Evolutionary conservation across 2,113 vertebrate species (phyloP).

Genomic region (Apteryx owenii): DNA sequence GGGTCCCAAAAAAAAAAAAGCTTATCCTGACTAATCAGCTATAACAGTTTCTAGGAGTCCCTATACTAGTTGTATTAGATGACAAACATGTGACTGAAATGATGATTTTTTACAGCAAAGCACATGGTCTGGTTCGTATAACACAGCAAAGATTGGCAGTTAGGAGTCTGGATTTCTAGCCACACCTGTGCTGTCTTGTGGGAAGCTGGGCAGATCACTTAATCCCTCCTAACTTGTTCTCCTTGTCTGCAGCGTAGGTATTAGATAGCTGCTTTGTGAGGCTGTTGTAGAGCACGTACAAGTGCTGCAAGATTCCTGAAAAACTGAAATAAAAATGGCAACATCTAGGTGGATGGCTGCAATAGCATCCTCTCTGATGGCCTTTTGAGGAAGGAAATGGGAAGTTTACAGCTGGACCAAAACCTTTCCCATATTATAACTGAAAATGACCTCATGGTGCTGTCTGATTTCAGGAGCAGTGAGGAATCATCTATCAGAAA

Average conservation of each 20-base stretch:
- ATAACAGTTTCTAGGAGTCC: not conserved
- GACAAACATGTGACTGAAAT: not conserved
- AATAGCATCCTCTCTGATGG: not conserved
- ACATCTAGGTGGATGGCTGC: slow-evolving; percentile 17
- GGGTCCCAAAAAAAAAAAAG: not conserved
- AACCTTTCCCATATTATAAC: not conserved
- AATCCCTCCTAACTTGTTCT: slow-evolving; percentile 47
- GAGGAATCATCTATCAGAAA: not conserved
- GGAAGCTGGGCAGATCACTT: slow-evolving; percentile 44
- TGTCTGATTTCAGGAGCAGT: not conserved
- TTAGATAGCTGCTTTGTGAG: slow-evolving; percentile 14
- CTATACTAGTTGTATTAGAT: not conserved
- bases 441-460: not conserved
- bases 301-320: slow-evolving; percentile 31
- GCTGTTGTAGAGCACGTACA: not conserved
- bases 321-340: slow-evolving; percentile 25
- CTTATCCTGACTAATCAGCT: not conserved
- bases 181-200: slow-evolving; percentile 10
- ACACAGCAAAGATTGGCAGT: not conserved
- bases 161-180: slow-evolving; percentile 10
- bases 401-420: not conserved
- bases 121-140: not conserved
- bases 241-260: not conserved
- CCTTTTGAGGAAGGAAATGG: not conserved
- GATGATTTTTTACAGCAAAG: not conserved